Base-by-base conservation (phyloP, 2,797 vertebrate genomes). In the Percopsis omiscomaycus region DNA sequence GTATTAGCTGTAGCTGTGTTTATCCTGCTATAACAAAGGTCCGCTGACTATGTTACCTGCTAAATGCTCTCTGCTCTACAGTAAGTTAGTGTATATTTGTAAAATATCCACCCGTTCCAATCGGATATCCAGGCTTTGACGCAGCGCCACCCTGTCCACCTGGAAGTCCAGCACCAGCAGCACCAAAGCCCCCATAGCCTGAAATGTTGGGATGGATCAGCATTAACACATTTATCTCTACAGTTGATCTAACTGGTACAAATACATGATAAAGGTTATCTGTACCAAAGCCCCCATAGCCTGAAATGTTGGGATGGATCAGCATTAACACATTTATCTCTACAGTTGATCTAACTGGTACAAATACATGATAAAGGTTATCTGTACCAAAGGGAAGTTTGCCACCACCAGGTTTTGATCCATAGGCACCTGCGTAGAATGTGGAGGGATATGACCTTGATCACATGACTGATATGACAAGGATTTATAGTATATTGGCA, bases 81-180 rank as follows among this genome's bases (percentile, higher is more conserved):
- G 11, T 32, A 15, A 45, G 5, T 16, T 46, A 58, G 2, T 42
- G 1, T 27, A 49, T 2, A 16, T 27, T 37, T 5, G 0, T 32
- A 37, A 55, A 72, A 80, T 83, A 86, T 84, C 58, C 42, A 98
- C 96, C 96, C 80, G 95, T 98, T 64, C 95, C 96, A 0, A 95
- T 91, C 50, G 97, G 97, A 86, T 95, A 98, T 64, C 95, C 95
- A 6, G 94, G 93, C 55, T 89, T 94, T 50, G 92, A 88, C 56
- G 85, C 92, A n/a, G 75, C 55, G 14, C 89, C 88, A 51, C 59
- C 78, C 65, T 74, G 61, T 50, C 85, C 89, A 61, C 89, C 91
- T 32, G 90, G 89, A 47, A 93, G 88, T 66, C 91, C 92, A 62
- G 62, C 64, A 2, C 91, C 94, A 44, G 90, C 88, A 42, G 10